phyloP scores from a whole-genome alignment of 2,797 vertebrate species.

The Smutsia gigantea region DNA sequence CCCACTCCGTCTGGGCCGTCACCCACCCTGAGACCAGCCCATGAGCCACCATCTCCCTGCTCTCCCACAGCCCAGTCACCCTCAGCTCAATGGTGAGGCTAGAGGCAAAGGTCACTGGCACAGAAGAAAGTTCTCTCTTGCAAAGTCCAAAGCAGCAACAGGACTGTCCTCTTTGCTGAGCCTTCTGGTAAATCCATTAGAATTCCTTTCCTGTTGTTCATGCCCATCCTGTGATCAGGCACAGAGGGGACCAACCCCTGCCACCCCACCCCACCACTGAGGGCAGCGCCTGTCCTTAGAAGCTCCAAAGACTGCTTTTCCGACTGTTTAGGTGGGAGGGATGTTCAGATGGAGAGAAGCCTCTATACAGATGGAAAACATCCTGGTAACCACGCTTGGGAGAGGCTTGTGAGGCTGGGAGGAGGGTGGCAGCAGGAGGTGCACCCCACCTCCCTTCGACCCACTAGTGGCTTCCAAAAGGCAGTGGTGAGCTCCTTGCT shows the following conservation, averaged over 20 bases:
- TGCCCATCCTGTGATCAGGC: background rate
- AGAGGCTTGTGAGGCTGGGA: background rate
- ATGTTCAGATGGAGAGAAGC: background rate
- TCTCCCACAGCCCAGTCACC: background rate
- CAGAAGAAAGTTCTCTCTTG: background rate
- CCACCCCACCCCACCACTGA: background rate
- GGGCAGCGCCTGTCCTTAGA: background rate
- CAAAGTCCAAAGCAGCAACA: background rate
- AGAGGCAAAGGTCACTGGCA: background rate
- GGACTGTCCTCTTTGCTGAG: background rate
- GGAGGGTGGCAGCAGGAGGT: no score
- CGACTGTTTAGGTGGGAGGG: background rate
- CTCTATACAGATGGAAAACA: background rate
- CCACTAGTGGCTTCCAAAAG: background rate
- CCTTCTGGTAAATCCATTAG: slow-evolving; percentile 4
- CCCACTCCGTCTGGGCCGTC: no score
- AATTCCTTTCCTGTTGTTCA: background rate
- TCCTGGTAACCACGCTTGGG: background rate
- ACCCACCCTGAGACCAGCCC: background rate
- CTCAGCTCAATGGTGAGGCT: background rate
- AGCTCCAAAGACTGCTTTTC: background rate
- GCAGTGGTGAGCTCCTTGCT: background rate
- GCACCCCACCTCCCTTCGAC: background rate
- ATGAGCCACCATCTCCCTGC: background rate
- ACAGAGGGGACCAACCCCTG: background rate